Evolutionary conservation across 2,797 vertebrate species (phyloP).

Genomic region (Bradypodion pumilum): DNA sequence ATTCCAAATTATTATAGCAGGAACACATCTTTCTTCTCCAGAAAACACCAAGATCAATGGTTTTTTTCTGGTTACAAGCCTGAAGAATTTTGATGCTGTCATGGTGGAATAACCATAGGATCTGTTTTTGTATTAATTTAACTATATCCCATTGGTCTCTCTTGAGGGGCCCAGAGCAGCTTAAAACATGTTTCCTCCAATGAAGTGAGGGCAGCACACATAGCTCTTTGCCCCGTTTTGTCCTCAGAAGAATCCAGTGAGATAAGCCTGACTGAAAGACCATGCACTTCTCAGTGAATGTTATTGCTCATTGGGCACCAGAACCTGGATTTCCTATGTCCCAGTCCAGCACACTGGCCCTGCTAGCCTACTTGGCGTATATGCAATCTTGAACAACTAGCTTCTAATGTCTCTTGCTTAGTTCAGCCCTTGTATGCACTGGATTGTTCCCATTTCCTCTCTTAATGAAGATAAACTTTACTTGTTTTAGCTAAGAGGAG

Average conservation of each 20-base stretch:
- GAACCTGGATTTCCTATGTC: neutral
- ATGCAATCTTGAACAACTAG: neutral
- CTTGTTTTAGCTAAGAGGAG: neutral
- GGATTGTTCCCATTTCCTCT: neutral
- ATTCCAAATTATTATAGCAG: too few species aligned
- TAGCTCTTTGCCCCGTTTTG: neutral
- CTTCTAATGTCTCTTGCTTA: neutral
- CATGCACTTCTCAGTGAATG: too few species aligned
- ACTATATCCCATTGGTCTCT: too few species aligned
- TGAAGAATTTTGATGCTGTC: too few species aligned
- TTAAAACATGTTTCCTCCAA: neutral
- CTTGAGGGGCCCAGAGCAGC: neutral
- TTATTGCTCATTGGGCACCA: too few species aligned
- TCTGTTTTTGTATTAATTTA: too few species aligned
- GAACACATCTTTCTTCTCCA: too few species aligned
- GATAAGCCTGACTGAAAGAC: neutral
- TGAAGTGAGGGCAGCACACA: neutral
- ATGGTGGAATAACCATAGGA: too few species aligned
- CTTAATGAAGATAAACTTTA: neutral
- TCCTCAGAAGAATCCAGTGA: neutral
- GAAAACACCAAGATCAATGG: too few species aligned
- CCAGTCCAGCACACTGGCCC: neutral
- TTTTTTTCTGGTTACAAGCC: too few species aligned
- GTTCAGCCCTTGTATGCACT: neutral
- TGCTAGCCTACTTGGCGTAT: neutral